Percentiles rank a stretch among this genome's conserved stretches.
Conservation (phyloP, 1,140 invertebrate genomes). For the Zeugodacus cucurbitae region DNA sequence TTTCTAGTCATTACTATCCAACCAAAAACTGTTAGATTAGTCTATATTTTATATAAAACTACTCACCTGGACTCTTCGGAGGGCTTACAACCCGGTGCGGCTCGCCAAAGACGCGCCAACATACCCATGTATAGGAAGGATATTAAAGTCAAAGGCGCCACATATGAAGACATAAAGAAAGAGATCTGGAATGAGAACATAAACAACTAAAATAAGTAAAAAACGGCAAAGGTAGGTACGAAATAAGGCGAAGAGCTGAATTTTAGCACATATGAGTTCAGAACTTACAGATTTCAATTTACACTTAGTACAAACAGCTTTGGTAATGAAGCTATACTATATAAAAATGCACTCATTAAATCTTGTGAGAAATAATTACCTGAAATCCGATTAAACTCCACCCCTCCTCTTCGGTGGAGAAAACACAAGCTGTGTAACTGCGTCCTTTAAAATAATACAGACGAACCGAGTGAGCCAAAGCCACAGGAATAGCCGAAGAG, state of each 20-base stretch:
- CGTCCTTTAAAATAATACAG: constrained; percentile 72
- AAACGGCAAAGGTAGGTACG: too few relatives aligned
- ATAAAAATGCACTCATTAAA: not conserved
- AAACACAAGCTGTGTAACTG: constrained; percentile 75
- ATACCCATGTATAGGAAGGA: constrained; percentile 91
- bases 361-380: constrained; percentile 50
- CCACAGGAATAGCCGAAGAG: constrained; percentile 78
- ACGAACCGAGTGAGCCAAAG: constrained; percentile 83
- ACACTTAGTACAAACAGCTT: not conserved
- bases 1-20: too few relatives aligned
- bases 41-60: too few relatives aligned
- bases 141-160: constrained; percentile 86
- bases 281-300: not conserved
- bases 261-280: too few relatives aligned
- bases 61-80: constrained; percentile 69
- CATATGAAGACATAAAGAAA: constrained; percentile 88
- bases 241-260: too few relatives aligned
- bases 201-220: not conserved
- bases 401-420: constrained; percentile 71
- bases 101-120: constrained; percentile 88
- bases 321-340: not conserved
- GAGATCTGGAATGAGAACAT: constrained; percentile 71
- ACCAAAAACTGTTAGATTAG: too few relatives aligned
- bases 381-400: constrained; percentile 80
- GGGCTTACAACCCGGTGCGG: constrained; percentile 77